Evolutionary conservation across 2,797 vertebrate genomes (phyloP).

Genomic region (Orientallactaga sibirica): DNA sequence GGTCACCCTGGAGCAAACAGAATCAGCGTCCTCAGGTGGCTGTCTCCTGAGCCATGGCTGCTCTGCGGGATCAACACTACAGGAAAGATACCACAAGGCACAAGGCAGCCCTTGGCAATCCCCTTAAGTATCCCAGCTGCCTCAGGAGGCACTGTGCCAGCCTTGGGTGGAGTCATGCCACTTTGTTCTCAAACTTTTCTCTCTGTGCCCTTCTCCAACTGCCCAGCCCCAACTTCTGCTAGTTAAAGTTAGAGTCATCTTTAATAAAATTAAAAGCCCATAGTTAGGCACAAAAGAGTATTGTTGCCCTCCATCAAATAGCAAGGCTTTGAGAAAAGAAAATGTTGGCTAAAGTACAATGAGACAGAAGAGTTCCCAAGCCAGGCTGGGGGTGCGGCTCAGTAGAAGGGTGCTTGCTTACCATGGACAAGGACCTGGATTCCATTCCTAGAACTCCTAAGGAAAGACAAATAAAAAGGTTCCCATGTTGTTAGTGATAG

Average conservation of each 20-base stretch:
- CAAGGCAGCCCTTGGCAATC: not conserved
- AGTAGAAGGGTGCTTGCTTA: not conserved
- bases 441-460: not conserved
- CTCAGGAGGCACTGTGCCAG: not conserved
- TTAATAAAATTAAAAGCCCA: not conserved
- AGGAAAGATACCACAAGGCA: not conserved
- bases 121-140: conserved; percentile 10
- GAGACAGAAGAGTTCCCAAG: not conserved
- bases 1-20: not conserved
- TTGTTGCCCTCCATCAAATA: not conserved
- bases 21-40: not conserved
- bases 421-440: not conserved
- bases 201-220: not conserved
- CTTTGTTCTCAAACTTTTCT: not conserved
- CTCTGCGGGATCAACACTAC: not conserved
- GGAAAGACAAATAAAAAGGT: not conserved
- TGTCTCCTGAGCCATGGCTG: not conserved
- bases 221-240: not conserved
- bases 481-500: not conserved
- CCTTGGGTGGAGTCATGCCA: not conserved
- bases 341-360: not conserved
- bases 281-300: not conserved
- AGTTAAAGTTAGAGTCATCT: not conserved
- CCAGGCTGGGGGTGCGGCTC: not conserved
- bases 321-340: not conserved